phyloP scores from a whole-genome alignment of 1,140 invertebrate genomes.

The Saccostrea echinata region DNA sequence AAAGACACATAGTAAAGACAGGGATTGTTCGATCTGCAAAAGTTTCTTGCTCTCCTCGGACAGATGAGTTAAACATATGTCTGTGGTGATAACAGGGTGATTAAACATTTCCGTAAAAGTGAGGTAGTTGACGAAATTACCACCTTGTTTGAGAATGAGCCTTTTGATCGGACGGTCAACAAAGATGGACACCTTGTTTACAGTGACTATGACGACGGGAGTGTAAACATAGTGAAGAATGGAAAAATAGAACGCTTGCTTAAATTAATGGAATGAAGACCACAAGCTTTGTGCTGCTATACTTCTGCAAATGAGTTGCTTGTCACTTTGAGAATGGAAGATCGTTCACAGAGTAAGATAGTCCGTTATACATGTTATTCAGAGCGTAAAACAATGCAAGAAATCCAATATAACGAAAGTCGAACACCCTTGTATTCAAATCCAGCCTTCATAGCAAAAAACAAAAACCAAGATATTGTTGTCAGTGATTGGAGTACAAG shows the following conservation, averaged over 20 bases:
- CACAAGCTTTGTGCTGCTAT: background rate
- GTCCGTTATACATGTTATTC: no score
- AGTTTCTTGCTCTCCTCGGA: background rate
- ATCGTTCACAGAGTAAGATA: no score
- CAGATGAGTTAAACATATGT: background rate
- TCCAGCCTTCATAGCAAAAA: background rate
- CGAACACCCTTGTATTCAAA: background rate
- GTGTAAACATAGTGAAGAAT: no score
- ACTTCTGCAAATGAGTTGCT: background rate
- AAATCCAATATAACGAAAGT: conserved; percentile 12
- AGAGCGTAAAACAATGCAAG: background rate
- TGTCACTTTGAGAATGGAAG: background rate
- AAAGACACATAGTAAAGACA: no score
- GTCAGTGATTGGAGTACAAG: background rate
- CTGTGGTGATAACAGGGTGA: background rate
- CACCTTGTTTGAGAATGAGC: background rate
- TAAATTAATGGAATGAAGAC: background rate
- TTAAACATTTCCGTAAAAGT: background rate
- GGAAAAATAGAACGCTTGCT: background rate
- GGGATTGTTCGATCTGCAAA: background rate
- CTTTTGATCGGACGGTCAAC: background rate
- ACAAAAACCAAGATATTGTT: background rate
- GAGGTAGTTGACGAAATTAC: no score
- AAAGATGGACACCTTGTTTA: conserved; percentile 1
- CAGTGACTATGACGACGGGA: background rate